Base-by-base conservation (phyloP, 2,888 invertebrate species). In the Sphaeridia pumilis region DNA sequence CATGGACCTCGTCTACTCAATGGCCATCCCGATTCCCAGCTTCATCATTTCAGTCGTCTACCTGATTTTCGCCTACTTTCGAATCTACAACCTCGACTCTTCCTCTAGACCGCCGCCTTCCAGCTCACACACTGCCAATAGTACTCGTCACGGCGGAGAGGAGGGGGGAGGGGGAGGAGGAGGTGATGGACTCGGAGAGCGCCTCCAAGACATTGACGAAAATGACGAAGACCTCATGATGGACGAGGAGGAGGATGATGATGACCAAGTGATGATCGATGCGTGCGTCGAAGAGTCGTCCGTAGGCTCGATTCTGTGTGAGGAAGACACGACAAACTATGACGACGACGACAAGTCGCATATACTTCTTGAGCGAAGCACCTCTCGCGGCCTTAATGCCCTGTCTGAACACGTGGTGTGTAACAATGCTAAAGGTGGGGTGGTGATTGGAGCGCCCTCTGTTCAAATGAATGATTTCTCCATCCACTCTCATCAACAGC, bases 1-100 rank as follows among this genome's bases (percentile, higher is more conserved):
- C 67, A 76, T 87, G 73, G 87, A 89, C 71, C 74, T 90, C 69
- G 83, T 88, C 63, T 87, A 87, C 71, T 87, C 89, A 57, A 85
- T 88, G 83, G 87, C 87, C 61, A 87, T 89, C 71, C 90, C 90
- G 59, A 88, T 89, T 75, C 88, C 88, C 62, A 87, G 87, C 69
- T 90, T 90, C 73, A 83, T 89, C 69, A 81, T 88, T 70, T 89
- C 90, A 67, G 84, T 89, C 69, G 85, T 89, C 71, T 90, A 89
- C 73, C 78, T 90, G 73, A 86, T 87, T 64, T 80, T 88, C 74
- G 89, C 89, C 67, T 90, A 89, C 73, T 88, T 89, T 76, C 86
- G 85, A 76, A 88, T 89, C 69, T 89, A 89, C 74, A 87, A 86
- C 73, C 86, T 86, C 67, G 87, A 87, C 66, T 84, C 86, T 67